Conservation (phyloP, 2,113 vertebrate genomes). For the Percina caprodes region DNA sequence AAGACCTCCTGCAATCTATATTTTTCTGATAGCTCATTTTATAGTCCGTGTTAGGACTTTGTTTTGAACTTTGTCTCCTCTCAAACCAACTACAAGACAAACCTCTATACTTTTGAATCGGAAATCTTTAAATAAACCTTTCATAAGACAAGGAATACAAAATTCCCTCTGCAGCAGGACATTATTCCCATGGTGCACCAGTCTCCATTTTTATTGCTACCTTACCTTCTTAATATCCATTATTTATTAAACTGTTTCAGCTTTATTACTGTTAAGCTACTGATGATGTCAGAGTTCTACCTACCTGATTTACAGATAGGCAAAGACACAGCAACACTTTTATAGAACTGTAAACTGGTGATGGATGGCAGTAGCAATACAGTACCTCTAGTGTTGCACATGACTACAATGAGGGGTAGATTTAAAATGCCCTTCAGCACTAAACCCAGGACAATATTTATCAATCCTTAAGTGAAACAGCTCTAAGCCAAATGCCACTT, state of each 20-base stretch:
- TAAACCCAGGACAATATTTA: slow-evolving; percentile 52
- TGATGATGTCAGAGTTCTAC: slow-evolving; percentile 57
- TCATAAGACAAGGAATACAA: slow-evolving; percentile 12
- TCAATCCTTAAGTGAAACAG: slow-evolving; percentile 54
- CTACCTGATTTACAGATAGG: slow-evolving; percentile 71
- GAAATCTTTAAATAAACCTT: slow-evolving; percentile 38
- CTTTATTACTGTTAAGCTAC: slow-evolving; percentile 70
- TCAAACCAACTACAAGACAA: slow-evolving; percentile 10
- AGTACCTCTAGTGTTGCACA: slow-evolving; percentile 56
- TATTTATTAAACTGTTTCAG: slow-evolving; percentile 71
- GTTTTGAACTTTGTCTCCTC: background rate
- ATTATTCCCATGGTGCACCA: slow-evolving; percentile 58
- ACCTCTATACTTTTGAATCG: background rate
- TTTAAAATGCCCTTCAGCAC: slow-evolving; percentile 41
- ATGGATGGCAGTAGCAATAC: slow-evolving; percentile 61
- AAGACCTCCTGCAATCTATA: slow-evolving; percentile 42
- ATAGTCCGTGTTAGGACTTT: slow-evolving; percentile 9
- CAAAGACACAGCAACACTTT: slow-evolving; percentile 72
- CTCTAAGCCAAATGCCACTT: slow-evolving; percentile 44
- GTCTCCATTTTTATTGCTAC: slow-evolving; percentile 68
- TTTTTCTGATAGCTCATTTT: slow-evolving; percentile 34
- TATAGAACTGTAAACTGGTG: slow-evolving; percentile 74
- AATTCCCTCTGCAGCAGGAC: slow-evolving; percentile 40
- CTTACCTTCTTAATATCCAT: slow-evolving; percentile 52
- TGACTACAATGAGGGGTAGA: slow-evolving; percentile 21